phyloP scores from a whole-genome alignment of 92 coral and sea anemone genomes.

The Epizoanthus stellaris region DNA sequence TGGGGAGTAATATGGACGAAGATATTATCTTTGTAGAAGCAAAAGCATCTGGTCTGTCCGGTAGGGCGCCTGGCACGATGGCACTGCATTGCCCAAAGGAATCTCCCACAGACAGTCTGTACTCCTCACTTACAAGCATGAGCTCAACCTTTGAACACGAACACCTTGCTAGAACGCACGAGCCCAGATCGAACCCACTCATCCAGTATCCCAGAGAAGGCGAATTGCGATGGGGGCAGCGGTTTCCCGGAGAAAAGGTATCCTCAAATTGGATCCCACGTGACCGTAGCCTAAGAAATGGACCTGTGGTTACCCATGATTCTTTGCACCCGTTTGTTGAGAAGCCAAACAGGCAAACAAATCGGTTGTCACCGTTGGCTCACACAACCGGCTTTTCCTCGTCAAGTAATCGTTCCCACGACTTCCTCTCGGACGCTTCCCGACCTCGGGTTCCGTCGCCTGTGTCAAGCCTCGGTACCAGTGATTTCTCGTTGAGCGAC shows the following conservation, averaged over 20 bases:
- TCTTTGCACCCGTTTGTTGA: neutral
- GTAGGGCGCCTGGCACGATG: neutral
- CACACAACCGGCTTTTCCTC: neutral
- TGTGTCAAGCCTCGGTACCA: constrained; percentile 75
- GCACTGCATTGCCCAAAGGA: neutral
- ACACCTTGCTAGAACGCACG: neutral
- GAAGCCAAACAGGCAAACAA: neutral
- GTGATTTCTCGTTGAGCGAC: constrained; percentile 73
- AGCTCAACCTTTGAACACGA: constrained; percentile 35
- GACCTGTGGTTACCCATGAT: neutral
- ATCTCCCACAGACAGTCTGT: constrained; percentile 58
- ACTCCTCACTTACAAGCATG: constrained; percentile 61
- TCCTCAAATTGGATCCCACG: neutral
- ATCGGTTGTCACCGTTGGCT: neutral
- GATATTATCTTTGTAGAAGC: neutral
- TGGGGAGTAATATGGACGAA: neutral
- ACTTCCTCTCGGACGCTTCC: neutral
- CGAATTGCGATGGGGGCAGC: neutral
- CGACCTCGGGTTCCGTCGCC: constrained; percentile 71
- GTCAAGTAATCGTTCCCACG: neutral
- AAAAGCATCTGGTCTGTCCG: neutral
- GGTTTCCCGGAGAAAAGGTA: neutral
- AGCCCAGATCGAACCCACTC: neutral
- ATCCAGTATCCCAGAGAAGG: neutral
- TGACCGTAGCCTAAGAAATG: neutral